Conservation (phyloP, 2,113 vertebrate genomes). For the Psammodynastes pulverulentus region DNA sequence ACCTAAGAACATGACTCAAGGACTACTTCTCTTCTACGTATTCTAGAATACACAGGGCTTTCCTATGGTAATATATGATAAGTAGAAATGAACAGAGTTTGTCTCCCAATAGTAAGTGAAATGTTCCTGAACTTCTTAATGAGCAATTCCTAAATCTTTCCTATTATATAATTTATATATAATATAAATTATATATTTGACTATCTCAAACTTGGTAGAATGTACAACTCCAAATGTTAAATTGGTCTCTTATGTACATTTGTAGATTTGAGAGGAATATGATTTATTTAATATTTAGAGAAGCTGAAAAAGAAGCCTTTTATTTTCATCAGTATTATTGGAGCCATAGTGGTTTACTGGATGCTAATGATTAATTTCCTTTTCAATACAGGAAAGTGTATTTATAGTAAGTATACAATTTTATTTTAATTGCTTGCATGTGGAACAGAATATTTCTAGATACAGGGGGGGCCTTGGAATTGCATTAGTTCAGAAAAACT, state of each 20-base stretch:
- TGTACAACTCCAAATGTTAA: not conserved
- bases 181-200: too few species aligned
- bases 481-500: not conserved
- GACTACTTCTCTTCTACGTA: not conserved
- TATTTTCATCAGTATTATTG: conserved; percentile 91
- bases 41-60: not conserved
- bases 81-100: not conserved
- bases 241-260: too few species aligned
- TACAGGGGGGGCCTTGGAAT: not conserved
- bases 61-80: too few species aligned
- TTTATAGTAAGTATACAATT: conserved; percentile 85
- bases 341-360: conserved; percentile 98
- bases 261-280: not conserved
- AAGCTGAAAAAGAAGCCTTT: conserved; percentile 72
- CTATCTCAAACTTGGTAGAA: not conserved
- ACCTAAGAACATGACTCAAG: not conserved
- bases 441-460: not conserved
- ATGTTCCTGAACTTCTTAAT: not conserved
- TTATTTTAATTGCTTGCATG: not conserved
- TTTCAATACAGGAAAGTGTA: conserved; percentile 91
- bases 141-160: not conserved
- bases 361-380: conserved; percentile 98
- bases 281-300: not conserved
- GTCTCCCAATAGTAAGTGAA: not conserved
- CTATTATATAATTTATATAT: too few species aligned